These are phyloP conservation scores for Sesia apiformis DNA, from an alignment of 2,888 invertebrate genomes.

Conservation along the genomic window DNA sequence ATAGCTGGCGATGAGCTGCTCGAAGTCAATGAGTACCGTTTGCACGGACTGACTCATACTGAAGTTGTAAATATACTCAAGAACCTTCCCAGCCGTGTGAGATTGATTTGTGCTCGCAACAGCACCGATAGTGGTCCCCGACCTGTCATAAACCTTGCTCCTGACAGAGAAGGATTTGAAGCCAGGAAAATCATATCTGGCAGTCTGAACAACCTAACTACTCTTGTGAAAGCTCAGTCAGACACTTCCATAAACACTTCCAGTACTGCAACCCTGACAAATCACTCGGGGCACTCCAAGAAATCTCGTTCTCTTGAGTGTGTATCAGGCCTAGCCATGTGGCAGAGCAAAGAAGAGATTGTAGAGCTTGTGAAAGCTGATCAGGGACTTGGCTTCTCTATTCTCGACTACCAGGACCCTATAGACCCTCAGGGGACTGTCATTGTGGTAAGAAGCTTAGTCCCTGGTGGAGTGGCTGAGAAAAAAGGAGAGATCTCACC, in stretches of 20 bases:
- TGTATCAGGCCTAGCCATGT: slow-evolving; percentile 95
- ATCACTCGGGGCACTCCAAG: slow-evolving; percentile 78
- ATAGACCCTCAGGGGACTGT: slow-evolving; percentile 95
- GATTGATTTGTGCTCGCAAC: slow-evolving; percentile 91
- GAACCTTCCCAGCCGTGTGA: slow-evolving; percentile 91
- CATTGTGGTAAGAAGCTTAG: slow-evolving; percentile 96
- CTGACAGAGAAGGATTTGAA: slow-evolving; percentile 86
- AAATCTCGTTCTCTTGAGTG: slow-evolving; percentile 96
- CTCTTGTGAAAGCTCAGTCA: slow-evolving; percentile 94
- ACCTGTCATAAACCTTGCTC: slow-evolving; percentile 84
- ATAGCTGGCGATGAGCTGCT: slow-evolving; percentile 96
- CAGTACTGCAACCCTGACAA: slow-evolving; percentile 86
- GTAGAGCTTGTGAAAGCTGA: slow-evolving; percentile 95
- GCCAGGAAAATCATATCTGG: slow-evolving; percentile 89
- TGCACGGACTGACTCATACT: slow-evolving; percentile 95
- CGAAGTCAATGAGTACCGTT: slow-evolving; percentile 94
- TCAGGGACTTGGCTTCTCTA: slow-evolving; percentile 97
- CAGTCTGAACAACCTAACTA: slow-evolving; percentile 86
- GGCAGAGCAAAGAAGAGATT: slow-evolving; percentile 95
- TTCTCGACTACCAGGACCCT: slow-evolving; percentile 98
- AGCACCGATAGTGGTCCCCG: slow-evolving; percentile 79
- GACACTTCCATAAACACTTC: slow-evolving; percentile 94
- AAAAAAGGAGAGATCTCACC: slow-evolving; percentile 95
- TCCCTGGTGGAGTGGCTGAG: slow-evolving; percentile 98
- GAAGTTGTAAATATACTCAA: slow-evolving; percentile 97